phyloP scores from a whole-genome alignment of 2,113 vertebrate species.

The Tachycineta bicolor region DNA sequence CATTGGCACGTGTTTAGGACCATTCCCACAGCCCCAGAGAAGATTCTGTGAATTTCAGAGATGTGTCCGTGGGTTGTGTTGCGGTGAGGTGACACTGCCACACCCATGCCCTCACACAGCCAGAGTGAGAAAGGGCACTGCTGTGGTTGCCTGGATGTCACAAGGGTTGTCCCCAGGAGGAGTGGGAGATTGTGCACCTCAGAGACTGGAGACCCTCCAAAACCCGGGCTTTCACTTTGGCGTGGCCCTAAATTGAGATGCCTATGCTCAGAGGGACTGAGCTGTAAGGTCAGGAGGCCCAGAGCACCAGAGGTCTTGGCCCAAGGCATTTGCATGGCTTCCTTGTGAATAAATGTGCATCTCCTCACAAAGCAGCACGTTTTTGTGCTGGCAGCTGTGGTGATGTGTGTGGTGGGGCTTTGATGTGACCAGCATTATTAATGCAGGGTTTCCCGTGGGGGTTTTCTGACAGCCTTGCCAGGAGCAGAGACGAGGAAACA shows the following conservation, averaged over 20 bases:
- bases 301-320: not conserved
- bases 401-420: not conserved
- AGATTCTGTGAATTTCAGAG: not conserved
- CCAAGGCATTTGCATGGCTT: not conserved
- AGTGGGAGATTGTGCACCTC: rapidly evolving
- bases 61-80: not conserved
- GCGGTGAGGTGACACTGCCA: rapidly evolving
- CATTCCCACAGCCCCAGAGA: rapidly evolving
- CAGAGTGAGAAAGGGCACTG: not conserved
- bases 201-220: not conserved
- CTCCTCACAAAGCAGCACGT: not conserved
- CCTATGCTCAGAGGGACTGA: not conserved
- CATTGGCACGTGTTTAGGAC: rapidly evolving
- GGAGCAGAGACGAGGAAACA: not conserved
- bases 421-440: rapidly evolving
- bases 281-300: rapidly evolving
- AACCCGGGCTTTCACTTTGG: not conserved
- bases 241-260: not conserved
- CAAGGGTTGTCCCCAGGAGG: no score
- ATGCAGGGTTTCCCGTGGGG: not conserved
- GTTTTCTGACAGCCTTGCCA: not conserved
- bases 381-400: not conserved
- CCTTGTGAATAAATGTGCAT: not conserved
- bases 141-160: not conserved
- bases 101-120: rapidly evolving